These are phyloP conservation scores for Oncorhynchus tshawytscha DNA, from an alignment of 2,113 vertebrate species.

Conservation along the genomic window DNA sequence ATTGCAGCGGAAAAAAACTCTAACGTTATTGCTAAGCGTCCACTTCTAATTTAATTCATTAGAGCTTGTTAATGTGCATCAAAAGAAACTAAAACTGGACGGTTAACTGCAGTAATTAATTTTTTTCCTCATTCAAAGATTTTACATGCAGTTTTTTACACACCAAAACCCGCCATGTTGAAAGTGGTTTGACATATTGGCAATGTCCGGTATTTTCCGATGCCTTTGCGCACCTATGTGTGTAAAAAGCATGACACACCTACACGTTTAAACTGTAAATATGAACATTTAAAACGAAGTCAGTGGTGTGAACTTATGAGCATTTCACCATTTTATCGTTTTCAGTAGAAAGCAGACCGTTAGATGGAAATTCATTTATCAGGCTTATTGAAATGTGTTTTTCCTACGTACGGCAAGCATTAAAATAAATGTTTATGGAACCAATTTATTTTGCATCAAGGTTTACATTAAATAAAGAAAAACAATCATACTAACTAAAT, in stretches of 20 bases:
- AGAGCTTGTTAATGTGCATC: slow-evolving; percentile 60
- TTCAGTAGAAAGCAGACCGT: slow-evolving; percentile 23
- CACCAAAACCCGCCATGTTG: slow-evolving; percentile 90
- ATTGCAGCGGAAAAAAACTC: slow-evolving; percentile 74
- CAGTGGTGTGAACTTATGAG: slow-evolving; percentile 2
- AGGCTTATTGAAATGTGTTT: slow-evolving; percentile 25
- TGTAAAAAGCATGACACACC: slow-evolving; percentile 51
- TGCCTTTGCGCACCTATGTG: slow-evolving; percentile 62
- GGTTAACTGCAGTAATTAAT: slow-evolving; percentile 34
- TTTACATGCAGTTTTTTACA: slow-evolving; percentile 80
- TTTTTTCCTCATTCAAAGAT: slow-evolving; percentile 85
- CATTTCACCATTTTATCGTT: not conserved
- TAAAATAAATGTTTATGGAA: slow-evolving; percentile 13
- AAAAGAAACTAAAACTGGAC: slow-evolving; percentile 70
- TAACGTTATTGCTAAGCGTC: slow-evolving; percentile 45
- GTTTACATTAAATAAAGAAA: slow-evolving; percentile 8
- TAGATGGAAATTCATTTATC: not conserved
- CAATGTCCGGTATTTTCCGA: slow-evolving; percentile 74
- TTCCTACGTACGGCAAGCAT: not conserved
- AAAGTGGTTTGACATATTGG: slow-evolving; percentile 75
- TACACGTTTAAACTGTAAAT: slow-evolving; percentile 5
- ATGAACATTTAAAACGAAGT: slow-evolving; percentile 24
- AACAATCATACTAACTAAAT: slow-evolving; percentile 34
- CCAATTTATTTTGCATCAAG: slow-evolving; percentile 15
- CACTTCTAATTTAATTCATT: slow-evolving; percentile 70